Evolutionary conservation across 2,797 vertebrate genomes (phyloP), one percentile per base, ranked within the genome.

Genomic region (Chelidonichthys spinosus): DNA sequence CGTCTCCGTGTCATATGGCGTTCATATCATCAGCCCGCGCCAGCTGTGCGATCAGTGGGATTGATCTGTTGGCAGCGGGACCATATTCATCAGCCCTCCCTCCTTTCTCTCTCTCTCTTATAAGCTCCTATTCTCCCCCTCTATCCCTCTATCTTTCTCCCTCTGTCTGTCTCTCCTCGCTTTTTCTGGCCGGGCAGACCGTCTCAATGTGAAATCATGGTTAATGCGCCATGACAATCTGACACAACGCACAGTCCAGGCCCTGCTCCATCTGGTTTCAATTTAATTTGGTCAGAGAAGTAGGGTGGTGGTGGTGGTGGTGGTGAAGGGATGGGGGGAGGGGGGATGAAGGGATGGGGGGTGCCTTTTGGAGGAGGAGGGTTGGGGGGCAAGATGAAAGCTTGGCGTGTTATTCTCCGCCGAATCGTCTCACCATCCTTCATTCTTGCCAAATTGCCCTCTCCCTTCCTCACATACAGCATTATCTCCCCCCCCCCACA

Each of bases 241-340:
- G 90, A 90, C 84, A 93, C 92, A 87, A 93, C 69, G 88, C 87
- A 87, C 87, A 77, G 3, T 84, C 75, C 82, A 81, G 86, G 89
- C 88, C 89, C 78, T 83, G 79, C 89, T 95, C 94, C 94, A 94
- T 93, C 91, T 95, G 95, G 91, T 95, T 96, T 96, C 54, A 86
- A 94, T 96, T 96, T 95, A 93, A 95, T 95, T 93, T 90, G 87
- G 91, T 88, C 88, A 80, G 84, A 83, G 88, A 75, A 85, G 77
- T 69, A 42, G 67, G 52, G 80, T 74, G 68, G 58, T 65, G 55
- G 78, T 32, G 42, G 63, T 65, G 63, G 78, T n/a, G 44, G 71
- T 37, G 76, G 63, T 62, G 72, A 46, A 49, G 53, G 40, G 78
- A 36, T 39, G 78, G 53, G 69, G 85, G 82, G 88, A 89, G 85